Percentiles rank a stretch among this genome's conserved stretches.
phyloP scores from a whole-genome alignment of 2,797 vertebrate genomes.

The Borostomias antarcticus region DNA sequence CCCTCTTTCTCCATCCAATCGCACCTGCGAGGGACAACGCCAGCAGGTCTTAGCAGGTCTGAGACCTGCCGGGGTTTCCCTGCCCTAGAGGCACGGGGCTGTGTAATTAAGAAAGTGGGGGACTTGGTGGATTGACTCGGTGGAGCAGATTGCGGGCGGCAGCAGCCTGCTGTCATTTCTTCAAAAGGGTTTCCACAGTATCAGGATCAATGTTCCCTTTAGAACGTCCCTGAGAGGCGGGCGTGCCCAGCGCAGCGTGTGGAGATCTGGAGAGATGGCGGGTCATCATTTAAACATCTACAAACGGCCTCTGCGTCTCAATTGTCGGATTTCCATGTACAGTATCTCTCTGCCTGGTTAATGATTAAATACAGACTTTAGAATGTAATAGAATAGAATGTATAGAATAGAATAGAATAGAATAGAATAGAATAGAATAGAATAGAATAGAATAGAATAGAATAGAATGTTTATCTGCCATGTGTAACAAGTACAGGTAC shows the following conservation, averaged over 20 bases:
- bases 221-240: slow-evolving; percentile 19
- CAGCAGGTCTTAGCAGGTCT: too few relatives aligned
- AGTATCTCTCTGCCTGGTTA: too few relatives aligned
- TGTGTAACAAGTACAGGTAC: too few relatives aligned
- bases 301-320: slow-evolving; percentile 18
- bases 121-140: slow-evolving; percentile 41
- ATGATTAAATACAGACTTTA: too few relatives aligned
- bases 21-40: too few relatives aligned
- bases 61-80: slow-evolving; percentile 33
- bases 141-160: slow-evolving; percentile 44
- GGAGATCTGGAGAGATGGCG: slow-evolving; percentile 23
- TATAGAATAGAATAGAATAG: too few relatives aligned
- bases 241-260: slow-evolving; percentile 27
- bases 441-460: too few relatives aligned
- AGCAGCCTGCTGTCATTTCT: slow-evolving; percentile 42
- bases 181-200: slow-evolving; percentile 43
- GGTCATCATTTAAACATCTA: slow-evolving; percentile 34
- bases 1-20: too few relatives aligned
- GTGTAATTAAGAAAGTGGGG: slow-evolving; percentile 57
- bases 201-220: slow-evolving; percentile 38
- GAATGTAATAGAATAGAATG: too few relatives aligned
- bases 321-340: slow-evolving; percentile 16
- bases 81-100: slow-evolving; percentile 9
- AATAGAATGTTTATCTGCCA: too few relatives aligned
- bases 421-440: too few relatives aligned